Evolutionary conservation across 2,113 vertebrate species (phyloP).

Genomic region (Nothocercus nigrocapillus): DNA sequence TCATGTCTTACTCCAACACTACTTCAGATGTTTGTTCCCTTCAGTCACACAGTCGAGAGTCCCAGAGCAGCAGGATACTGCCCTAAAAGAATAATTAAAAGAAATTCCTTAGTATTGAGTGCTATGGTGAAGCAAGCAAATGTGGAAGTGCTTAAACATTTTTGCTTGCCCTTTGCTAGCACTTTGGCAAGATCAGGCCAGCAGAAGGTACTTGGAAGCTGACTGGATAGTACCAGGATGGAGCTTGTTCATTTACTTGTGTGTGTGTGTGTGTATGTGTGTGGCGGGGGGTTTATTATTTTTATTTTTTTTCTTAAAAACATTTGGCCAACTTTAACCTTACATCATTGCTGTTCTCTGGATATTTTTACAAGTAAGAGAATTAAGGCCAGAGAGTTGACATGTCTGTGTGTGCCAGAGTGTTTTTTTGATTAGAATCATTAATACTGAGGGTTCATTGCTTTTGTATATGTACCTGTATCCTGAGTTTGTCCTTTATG

Average conservation of each 20-base stretch:
- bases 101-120: background rate
- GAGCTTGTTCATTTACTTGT: background rate
- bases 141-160: background rate
- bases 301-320: background rate
- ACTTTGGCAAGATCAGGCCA: background rate
- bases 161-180: background rate
- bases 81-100: background rate
- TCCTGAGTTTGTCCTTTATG: background rate
- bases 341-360: background rate
- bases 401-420: background rate
- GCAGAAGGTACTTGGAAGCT: background rate
- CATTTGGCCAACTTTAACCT: background rate
- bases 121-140: background rate
- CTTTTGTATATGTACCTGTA: background rate
- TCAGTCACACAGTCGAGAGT: background rate
- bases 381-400: background rate
- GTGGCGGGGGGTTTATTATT: too few relatives aligned
- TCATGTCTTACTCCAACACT: background rate
- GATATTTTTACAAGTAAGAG: background rate
- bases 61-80: background rate
- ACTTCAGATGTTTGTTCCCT: background rate
- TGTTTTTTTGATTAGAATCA: background rate
- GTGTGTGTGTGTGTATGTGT: too few relatives aligned
- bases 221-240: background rate
- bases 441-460: background rate